These are phyloP conservation scores for Caenorhabditis remanei DNA, from an alignment of 1,140 invertebrate species.

Conservation along the genomic window DNA sequence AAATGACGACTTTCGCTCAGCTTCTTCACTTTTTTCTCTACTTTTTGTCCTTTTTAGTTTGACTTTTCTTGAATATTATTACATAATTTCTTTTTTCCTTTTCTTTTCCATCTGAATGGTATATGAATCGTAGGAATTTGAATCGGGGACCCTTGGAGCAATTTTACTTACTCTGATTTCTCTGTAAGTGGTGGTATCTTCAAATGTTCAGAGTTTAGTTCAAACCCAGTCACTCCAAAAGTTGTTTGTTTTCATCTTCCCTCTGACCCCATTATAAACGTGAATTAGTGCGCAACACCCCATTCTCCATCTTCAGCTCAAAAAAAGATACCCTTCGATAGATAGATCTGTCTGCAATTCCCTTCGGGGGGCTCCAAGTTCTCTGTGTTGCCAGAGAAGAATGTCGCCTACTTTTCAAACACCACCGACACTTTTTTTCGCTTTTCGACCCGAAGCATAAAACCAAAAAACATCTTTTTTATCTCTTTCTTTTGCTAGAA, in stretches of 20 bases:
- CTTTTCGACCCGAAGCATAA: background rate
- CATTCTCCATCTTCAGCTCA: background rate
- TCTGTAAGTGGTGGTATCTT: too few species aligned
- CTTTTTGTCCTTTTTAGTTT: background rate
- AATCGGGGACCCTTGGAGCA: too few species aligned
- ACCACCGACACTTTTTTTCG: background rate
- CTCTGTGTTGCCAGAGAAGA: background rate
- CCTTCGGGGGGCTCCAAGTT: background rate
- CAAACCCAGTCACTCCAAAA: background rate
- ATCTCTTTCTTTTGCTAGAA: background rate
- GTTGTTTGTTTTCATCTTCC: too few species aligned
- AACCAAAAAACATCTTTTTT: background rate
- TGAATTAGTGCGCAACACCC: conserved; percentile 37
- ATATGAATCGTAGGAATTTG: too few species aligned
- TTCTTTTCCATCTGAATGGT: too few species aligned
- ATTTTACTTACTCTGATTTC: too few species aligned
- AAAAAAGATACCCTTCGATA: background rate
- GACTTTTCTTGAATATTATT: too few species aligned
- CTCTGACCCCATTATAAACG: background rate
- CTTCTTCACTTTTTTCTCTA: too few species aligned
- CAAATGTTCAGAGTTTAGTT: background rate
- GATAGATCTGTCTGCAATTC: too few species aligned
- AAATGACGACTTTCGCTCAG: too few species aligned
- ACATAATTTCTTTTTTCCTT: too few species aligned
- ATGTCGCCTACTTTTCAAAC: conserved; percentile 20